These are phyloP conservation scores for Malurus melanocephalus DNA, from an alignment of 2,113 vertebrate genomes.

Conservation along the genomic window DNA sequence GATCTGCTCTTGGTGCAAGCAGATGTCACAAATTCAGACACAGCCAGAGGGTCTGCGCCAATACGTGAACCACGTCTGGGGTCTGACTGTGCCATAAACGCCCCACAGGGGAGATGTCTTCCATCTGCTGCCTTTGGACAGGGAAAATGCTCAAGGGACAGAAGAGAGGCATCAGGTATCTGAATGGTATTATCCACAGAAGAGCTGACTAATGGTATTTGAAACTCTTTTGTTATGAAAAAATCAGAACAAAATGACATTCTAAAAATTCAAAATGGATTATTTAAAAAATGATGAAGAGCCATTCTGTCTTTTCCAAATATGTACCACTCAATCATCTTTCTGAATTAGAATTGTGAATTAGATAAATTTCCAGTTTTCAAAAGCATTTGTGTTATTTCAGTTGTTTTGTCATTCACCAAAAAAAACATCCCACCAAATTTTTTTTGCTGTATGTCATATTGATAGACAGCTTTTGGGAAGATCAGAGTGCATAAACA, in stretches of 20 bases:
- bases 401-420: neutral
- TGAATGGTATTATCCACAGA: neutral
- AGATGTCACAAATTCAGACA: neutral
- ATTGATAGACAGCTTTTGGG: neutral
- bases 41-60: fast-evolving
- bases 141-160: neutral
- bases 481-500: neutral
- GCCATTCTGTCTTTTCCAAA: neutral
- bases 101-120: neutral
- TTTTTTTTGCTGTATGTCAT: neutral
- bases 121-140: neutral
- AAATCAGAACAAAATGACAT: neutral
- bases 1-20: neutral
- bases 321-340: neutral
- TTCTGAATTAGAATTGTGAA: neutral
- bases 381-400: neutral
- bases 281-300: neutral
- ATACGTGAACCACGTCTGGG: fast-evolving
- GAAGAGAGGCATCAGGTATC: neutral
- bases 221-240: neutral
- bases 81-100: neutral
- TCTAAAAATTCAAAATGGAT: neutral
- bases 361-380: neutral
- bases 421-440: neutral
- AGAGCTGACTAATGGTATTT: neutral